Base-by-base conservation (phyloP, 2,888 invertebrate genomes). In the Mythimna vitellina region DNA sequence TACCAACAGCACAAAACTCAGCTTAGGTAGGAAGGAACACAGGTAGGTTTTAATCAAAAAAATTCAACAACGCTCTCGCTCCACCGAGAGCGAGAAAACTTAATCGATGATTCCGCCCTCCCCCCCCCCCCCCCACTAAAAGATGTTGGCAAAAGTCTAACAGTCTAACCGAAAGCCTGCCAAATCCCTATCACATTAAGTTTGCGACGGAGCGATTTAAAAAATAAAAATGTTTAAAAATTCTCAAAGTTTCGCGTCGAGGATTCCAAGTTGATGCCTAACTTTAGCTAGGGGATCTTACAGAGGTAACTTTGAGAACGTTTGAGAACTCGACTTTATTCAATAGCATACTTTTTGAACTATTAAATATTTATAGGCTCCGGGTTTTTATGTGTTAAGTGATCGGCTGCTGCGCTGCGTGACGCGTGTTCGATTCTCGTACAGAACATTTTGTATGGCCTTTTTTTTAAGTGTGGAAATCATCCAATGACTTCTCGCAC, bases 191-290 rank as follows among this genome's bases (percentile, higher is more conserved):
- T 82, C 77, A 83, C 84, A 72, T 81, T 82, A 85, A 86, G 83
- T 87, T 88, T 83, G 83, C 76, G 78, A 74, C 84, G 86, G 80
- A 63, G 88, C 88, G 89, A 90, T 91, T 92, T 92, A 89, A 92
- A 93, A 93, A 93, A 90, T 89, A 92, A 92, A 93, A 92, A 85
- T 88, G 86, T 89, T 90, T 90, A 88, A 92, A 91, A 92, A 90
- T 92, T 91, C 90, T 77, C 71, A 83, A 94, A 93, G 84, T 93
- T 93, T 77, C 65, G 79, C 85, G 76, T 83, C 82, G 89, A 88
- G 85, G 90, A 90, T 92, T 87, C 78, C 77, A 88, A 90, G 87
- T 89, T 87, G 86, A 85, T 82, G 86, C 82, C 89, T 83, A 91
- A 92, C 91, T 93, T 92, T 82, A 81, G 81, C 85, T 29, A 32